Conservation (phyloP, 2,888 invertebrate species). For the Pseudococcus jackbeardsleyi region DNA sequence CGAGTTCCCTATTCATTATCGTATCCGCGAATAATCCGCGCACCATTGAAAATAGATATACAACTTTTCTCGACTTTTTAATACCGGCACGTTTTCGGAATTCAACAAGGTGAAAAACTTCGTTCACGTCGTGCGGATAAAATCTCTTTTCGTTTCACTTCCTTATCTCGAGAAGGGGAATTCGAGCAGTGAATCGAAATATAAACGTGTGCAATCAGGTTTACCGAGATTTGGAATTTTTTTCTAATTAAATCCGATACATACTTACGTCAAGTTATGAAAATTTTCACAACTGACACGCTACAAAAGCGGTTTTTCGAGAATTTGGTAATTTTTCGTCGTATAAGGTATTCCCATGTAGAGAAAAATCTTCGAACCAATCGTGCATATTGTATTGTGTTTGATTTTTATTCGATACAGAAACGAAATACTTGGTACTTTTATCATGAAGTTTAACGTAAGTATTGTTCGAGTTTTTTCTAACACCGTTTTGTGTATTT, state of each 20-base stretch:
- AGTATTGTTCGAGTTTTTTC: neutral
- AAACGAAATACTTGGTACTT: neutral
- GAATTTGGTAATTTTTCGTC: neutral
- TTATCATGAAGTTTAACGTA: conserved; percentile 17
- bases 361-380: neutral
- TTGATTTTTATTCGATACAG: neutral
- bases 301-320: neutral
- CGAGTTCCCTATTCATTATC: neutral
- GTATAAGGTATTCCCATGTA: neutral
- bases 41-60: neutral
- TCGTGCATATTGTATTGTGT: neutral
- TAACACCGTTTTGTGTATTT: neutral
- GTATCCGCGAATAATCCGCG: neutral
- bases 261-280: neutral
- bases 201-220: neutral
- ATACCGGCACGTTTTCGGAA: neutral
- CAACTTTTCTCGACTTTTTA: neutral
- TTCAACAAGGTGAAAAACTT: conserved; percentile 2
- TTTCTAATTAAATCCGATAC: conserved; percentile 1
- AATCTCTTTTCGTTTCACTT: neutral
- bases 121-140: neutral
- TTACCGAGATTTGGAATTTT: conserved; percentile 8
- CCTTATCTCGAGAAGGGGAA: neutral
- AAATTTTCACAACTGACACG: neutral
- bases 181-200: neutral